These are phyloP conservation scores for Drosophila obscura DNA, from an alignment of 1,140 invertebrate species.

Conservation along the genomic window DNA sequence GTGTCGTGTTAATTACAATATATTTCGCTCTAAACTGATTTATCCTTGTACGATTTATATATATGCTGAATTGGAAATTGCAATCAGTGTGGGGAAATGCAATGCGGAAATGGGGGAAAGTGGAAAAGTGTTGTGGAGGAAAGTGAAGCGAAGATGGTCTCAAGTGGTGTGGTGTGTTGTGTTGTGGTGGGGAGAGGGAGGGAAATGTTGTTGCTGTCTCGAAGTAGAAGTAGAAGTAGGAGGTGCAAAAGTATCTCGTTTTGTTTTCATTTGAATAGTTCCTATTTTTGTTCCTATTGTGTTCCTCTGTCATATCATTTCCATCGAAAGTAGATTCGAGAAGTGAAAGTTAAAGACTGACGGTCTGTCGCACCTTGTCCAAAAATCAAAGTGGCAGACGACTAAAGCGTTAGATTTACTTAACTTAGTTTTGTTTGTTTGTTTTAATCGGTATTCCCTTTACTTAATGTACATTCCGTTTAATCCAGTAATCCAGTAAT, in stretches of 20 bases:
- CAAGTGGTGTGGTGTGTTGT: slow-evolving; percentile 8
- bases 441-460: slow-evolving; percentile 31
- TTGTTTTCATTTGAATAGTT: slow-evolving; percentile 31
- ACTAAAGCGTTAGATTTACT: slow-evolving; percentile 81
- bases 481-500: slow-evolving; percentile 34
- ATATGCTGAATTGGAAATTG: slow-evolving; percentile 48
- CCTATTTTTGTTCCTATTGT: slow-evolving; percentile 32
- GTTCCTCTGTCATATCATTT: slow-evolving; percentile 12
- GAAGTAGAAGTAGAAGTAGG: slow-evolving; percentile 30
- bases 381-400: slow-evolving; percentile 81
- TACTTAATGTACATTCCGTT: slow-evolving; percentile 74
- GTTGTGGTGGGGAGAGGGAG: slow-evolving; percentile 21
- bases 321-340: slow-evolving; percentile 44
- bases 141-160: slow-evolving; percentile 30
- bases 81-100: slow-evolving; percentile 18
- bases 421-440: slow-evolving; percentile 55
- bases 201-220: slow-evolving; percentile 11
- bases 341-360: slow-evolving; percentile 59
- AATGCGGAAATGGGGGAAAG: slow-evolving; percentile 48
- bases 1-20: slow-evolving; percentile 76
- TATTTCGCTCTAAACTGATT: slow-evolving; percentile 79
- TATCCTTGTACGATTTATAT: slow-evolving; percentile 57
- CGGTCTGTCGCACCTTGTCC: slow-evolving; percentile 72
- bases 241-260: slow-evolving; percentile 60
- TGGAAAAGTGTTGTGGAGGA: slow-evolving; percentile 20